phyloP scores from a whole-genome alignment of 2,113 vertebrate genomes.

The Myrmophylax atrothorax region DNA sequence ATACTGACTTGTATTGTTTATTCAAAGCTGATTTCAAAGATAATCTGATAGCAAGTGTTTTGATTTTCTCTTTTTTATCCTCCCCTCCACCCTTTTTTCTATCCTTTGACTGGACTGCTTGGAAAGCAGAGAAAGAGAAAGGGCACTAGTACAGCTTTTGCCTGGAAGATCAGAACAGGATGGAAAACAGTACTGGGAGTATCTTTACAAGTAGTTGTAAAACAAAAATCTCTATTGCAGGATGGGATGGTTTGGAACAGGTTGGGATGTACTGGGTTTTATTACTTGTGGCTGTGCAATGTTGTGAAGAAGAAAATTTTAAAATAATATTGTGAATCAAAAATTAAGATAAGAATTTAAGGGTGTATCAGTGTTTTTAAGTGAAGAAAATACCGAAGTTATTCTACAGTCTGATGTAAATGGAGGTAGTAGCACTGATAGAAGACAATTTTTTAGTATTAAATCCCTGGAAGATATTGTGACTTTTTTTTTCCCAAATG shows the following conservation, averaged over 20 bases:
- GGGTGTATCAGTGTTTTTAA: not conserved
- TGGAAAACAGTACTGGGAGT: not conserved
- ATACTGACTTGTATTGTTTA: not conserved
- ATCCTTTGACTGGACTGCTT: not conserved
- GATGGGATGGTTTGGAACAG: not conserved
- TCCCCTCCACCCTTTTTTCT: accelerated
- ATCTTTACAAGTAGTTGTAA: not conserved
- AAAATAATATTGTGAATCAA: not conserved
- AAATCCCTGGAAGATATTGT: not conserved
- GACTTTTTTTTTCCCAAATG: not conserved
- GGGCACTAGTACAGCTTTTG: not conserved
- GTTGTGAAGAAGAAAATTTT: not conserved
- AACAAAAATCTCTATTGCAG: not conserved
- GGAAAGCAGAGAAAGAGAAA: not conserved
- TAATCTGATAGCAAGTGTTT: not conserved
- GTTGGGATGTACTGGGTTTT: not conserved
- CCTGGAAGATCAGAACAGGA: not conserved
- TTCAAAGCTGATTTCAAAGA: not conserved
- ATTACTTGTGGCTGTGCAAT: not conserved
- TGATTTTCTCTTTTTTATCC: not conserved
- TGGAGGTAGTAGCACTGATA: not conserved
- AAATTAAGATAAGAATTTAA: not conserved
- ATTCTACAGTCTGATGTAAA: not conserved
- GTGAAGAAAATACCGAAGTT: not conserved
- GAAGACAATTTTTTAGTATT: not conserved